Evolutionary conservation across 2,888 invertebrate genomes (phyloP).

Genomic region (Lasius platythorax): DNA sequence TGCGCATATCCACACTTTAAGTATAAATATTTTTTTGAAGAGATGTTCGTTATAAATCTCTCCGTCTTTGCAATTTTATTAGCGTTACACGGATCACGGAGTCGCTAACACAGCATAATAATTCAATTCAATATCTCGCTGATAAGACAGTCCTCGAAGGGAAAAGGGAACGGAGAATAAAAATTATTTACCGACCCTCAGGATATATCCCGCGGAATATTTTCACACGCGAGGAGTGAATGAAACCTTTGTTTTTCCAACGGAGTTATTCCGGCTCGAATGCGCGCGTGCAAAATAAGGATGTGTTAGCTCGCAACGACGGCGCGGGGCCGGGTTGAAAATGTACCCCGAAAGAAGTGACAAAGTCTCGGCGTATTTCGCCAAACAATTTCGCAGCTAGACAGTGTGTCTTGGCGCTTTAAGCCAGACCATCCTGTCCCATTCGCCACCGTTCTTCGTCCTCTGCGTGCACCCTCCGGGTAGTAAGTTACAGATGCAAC

Average conservation of each 20-base stretch:
- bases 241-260: conserved; percentile 61
- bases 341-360: conserved; percentile 78
- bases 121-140: conserved; percentile 27
- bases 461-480: conserved; percentile 60
- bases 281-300: conserved; percentile 44
- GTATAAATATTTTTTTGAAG: background rate
- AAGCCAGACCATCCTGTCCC: conserved; percentile 80
- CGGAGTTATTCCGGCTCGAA: conserved; percentile 61
- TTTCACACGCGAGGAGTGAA: conserved; percentile 50
- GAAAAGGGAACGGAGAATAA: conserved; percentile 7
- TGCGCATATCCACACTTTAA: background rate
- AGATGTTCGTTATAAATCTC: background rate
- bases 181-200: conserved; percentile 28
- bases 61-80: background rate
- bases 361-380: conserved; percentile 80
- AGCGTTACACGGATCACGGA: background rate
- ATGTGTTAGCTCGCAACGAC: conserved; percentile 64
- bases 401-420: conserved; percentile 79
- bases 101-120: conserved; percentile 13
- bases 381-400: conserved; percentile 80
- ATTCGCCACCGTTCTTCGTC: conserved; percentile 76
- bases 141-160: conserved; percentile 21
- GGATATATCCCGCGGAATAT: conserved; percentile 28
- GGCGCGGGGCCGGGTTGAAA: conserved; percentile 69
- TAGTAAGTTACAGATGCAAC: conserved; percentile 67